phyloP scores from a whole-genome alignment of 2,797 vertebrate genomes.

The Coluber constrictor region DNA sequence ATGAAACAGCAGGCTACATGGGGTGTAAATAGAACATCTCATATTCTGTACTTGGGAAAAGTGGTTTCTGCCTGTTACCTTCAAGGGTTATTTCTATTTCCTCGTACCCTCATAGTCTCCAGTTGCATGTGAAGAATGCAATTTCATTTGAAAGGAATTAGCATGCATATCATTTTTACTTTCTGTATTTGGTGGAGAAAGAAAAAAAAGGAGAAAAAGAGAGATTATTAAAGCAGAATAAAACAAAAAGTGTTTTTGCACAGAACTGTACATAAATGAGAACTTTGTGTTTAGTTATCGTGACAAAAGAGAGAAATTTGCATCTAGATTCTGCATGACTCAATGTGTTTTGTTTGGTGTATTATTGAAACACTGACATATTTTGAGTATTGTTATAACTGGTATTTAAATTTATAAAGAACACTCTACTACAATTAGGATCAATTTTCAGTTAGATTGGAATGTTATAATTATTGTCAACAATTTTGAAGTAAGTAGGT shows the following conservation, averaged over 20 bases:
- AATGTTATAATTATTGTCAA: constrained; percentile 27
- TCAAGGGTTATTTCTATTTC: constrained; percentile 7
- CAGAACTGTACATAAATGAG: not conserved
- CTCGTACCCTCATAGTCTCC: constrained; percentile 15
- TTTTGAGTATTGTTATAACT: not conserved
- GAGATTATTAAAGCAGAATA: not conserved
- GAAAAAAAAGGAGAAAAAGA: not conserved
- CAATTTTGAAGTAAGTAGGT: constrained; percentile 8
- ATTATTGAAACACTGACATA: not conserved
- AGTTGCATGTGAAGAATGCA: not conserved
- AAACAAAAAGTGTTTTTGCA: not conserved
- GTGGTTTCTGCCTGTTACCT: constrained; percentile 7
- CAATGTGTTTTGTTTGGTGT: not conserved
- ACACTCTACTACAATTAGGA: not conserved
- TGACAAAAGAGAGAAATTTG: not conserved
- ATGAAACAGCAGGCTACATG: constrained; percentile 29
- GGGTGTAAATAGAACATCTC: constrained; percentile 32
- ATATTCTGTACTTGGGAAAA: not conserved
- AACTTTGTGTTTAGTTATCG: not conserved
- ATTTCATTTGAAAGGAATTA: not conserved
- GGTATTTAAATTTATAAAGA: not conserved
- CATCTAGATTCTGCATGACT: not conserved
- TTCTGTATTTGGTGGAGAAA: not conserved
- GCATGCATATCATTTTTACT: not conserved
- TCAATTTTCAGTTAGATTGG: not conserved